A percentile compares a stretch with the other conserved stretches of the same genome.
phyloP scores from a whole-genome alignment of 2,113 vertebrate genomes.

The Cebidichthys violaceus region DNA sequence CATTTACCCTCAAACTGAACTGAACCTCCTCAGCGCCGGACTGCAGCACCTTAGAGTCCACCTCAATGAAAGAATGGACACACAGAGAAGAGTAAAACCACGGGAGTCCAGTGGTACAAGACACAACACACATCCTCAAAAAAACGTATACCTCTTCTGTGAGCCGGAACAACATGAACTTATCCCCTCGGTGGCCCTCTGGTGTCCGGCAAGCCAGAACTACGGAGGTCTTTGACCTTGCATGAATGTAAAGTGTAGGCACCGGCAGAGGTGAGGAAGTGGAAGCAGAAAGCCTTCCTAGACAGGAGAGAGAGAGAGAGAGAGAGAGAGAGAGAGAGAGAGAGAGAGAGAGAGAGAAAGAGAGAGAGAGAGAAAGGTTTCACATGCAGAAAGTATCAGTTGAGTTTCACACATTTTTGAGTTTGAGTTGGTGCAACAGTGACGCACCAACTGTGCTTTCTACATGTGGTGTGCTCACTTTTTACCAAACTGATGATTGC shows the following conservation, averaged over 20 bases:
- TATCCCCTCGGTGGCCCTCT: constrained; percentile 55
- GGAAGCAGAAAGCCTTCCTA: constrained; percentile 58
- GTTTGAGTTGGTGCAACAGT: constrained; percentile 13
- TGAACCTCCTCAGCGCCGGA: constrained; percentile 27
- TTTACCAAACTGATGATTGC: background rate
- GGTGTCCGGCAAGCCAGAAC: constrained; percentile 74
- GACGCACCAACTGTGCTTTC: background rate
- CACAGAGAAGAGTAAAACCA: background rate
- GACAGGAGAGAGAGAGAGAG: background rate
- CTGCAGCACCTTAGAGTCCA: constrained; percentile 32
- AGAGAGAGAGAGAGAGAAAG: background rate
- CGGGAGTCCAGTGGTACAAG: background rate
- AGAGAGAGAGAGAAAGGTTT: background rate
- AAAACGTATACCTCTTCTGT: constrained; percentile 10
- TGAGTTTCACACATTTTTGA: constrained; percentile 32
- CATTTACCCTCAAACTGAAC: constrained; percentile 58
- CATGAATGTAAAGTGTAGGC: constrained; percentile 62
- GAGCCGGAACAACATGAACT: constrained; percentile 65
- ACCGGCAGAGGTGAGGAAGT: constrained; percentile 16
- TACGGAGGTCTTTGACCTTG: constrained; percentile 14
- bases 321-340: background rate
- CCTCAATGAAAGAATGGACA: constrained; percentile 47
- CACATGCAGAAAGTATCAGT: background rate
- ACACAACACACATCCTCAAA: background rate
- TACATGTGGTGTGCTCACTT: background rate